phyloP scores from a whole-genome alignment of 2,888 invertebrate genomes.

The Lepidocyrtoides sp. region DNA sequence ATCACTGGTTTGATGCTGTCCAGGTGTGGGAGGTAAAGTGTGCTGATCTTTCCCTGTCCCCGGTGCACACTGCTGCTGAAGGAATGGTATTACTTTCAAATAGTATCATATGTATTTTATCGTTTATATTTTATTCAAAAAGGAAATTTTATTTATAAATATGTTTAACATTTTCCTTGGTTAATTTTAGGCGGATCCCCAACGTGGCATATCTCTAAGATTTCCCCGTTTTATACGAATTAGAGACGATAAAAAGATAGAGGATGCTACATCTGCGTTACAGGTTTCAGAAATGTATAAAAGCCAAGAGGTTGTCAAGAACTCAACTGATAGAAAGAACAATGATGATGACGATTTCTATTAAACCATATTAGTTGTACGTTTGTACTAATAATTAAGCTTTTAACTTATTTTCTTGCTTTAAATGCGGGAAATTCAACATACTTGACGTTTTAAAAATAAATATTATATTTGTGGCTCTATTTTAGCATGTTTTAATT shows the following conservation, averaged over 20 bases:
- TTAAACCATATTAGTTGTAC: too few species aligned
- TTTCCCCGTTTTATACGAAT: constrained; percentile 97
- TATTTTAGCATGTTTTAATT: too few species aligned
- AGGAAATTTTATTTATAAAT: too few species aligned
- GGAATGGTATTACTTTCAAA: too few species aligned
- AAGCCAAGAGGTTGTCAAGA: constrained; percentile 96
- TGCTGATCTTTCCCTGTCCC: constrained; percentile 98
- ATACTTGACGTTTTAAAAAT: too few species aligned
- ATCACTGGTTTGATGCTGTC: constrained; percentile 95
- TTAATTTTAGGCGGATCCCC: constrained; percentile 90
- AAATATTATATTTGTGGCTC: too few species aligned
- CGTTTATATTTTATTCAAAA: background rate
- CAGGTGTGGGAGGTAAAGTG: constrained; percentile 99
- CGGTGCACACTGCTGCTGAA: constrained; percentile 95
- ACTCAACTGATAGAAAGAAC: constrained; percentile 88
- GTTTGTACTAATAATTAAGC: too few species aligned
- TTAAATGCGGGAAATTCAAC: too few species aligned
- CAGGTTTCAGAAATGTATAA: constrained; percentile 97
- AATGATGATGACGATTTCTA: constrained; percentile 89
- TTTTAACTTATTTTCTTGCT: too few species aligned
- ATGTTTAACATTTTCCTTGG: background rate
- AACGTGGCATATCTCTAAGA: constrained; percentile 97
- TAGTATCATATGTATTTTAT: background rate
- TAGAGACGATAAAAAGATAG: constrained; percentile 96
- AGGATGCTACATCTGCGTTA: constrained; percentile 96